phyloP scores from a whole-genome alignment of 2,113 vertebrate species.

The Phainopepla nitens region DNA sequence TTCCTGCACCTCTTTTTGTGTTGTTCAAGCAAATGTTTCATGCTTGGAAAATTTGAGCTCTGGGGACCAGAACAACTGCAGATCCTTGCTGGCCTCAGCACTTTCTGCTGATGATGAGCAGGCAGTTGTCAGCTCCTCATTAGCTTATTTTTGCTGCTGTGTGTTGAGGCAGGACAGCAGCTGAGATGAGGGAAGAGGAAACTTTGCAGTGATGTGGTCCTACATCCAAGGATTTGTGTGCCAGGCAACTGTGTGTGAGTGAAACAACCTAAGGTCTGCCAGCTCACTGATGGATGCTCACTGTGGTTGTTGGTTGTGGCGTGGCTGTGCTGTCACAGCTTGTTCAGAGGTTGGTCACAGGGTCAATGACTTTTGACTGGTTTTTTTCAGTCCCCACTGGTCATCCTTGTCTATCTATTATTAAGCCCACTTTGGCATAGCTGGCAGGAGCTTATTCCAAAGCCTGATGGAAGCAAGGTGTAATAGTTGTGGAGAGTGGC shows the following conservation, averaged over 20 bases:
- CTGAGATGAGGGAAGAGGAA: background rate
- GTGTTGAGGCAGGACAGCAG: background rate
- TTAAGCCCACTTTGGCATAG: background rate
- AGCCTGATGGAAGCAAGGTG: fast-evolving
- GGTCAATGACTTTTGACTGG: background rate
- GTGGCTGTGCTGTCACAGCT: background rate
- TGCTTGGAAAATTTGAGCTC: background rate
- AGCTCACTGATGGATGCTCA: background rate
- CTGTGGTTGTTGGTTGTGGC: fast-evolving
- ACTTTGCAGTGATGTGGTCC: background rate
- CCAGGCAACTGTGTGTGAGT: background rate
- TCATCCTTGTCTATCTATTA: background rate
- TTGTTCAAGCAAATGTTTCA: background rate
- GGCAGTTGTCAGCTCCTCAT: background rate
- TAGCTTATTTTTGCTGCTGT: background rate
- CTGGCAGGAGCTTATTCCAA: background rate
- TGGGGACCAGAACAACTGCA: background rate
- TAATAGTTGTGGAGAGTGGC: background rate
- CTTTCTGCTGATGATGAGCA: background rate
- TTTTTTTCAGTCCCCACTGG: background rate
- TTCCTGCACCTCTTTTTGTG: background rate
- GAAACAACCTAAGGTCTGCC: background rate
- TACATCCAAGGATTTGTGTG: fast-evolving
- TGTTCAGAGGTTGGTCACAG: background rate
- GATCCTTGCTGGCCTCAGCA: background rate